Evolutionary conservation across 2,113 vertebrate species (phyloP), one percentile per base, ranked within the genome.

Genomic region (Carassius auratus): DNA sequence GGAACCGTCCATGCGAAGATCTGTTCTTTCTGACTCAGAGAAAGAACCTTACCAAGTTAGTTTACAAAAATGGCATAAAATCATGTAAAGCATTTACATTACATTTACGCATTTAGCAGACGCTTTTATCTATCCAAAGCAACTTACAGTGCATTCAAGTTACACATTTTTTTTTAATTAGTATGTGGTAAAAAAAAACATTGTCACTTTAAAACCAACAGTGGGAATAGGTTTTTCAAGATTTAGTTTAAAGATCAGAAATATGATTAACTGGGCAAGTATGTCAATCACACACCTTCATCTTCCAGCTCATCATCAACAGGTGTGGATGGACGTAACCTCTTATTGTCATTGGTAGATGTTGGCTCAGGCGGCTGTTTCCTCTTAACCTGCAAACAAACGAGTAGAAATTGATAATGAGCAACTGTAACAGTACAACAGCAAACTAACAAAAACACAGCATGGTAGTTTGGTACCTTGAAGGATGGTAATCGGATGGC

Each of bases 401-500:
- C 82, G 33, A 19, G 74, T 4, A 76, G 26, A 48, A 30, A 52
- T 14, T 50, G 42, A 50, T 26, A 75, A 75, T 50, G n/a, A 75
- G 3, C 88, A 78, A 33, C 74, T 64, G 9, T 48, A 38, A 6
- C 36, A 26, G 15, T 14, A 48, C 0, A 33, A 30, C 2, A 17
- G 5, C 50, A 17, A 0, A 55, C 14, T 8, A 61, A 26, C 59
- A n/a, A 8, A 61, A 57, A 4, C 5, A 59, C 23, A 59, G 8
- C 0, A 13, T n/a, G 15, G 8, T 77, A 42, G 57, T 33, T 45
- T 30, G 57, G 85, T 87, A 97, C 98, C 96, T 99, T 99, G 90
- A 99, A 99, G 91, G 98, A 99, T 0, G 98, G 98, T 84, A 99
- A 89, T 0, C 97, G 95, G 88, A 99, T 99, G 91, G 96, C 97